phyloP scores from a whole-genome alignment of 2,113 vertebrate species.

The Amblyornis subalaris region DNA sequence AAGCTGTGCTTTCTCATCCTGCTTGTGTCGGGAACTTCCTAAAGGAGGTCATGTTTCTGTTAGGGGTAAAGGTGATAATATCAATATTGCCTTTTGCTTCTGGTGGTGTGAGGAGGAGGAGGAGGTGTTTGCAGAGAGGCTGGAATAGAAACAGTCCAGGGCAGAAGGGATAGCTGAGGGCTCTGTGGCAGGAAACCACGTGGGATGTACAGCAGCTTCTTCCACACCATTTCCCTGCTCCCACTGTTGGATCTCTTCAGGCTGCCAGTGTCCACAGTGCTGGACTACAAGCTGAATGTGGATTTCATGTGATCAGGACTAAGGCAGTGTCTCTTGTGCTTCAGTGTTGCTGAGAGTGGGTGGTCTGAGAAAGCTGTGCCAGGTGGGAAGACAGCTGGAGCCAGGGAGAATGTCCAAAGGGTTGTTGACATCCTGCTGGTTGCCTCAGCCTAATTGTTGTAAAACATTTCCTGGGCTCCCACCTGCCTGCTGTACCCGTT shows the following conservation, averaged over 20 bases:
- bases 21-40: not conserved
- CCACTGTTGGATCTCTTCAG: not conserved
- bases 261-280: not conserved
- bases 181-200: not conserved
- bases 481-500: conserved; percentile 1
- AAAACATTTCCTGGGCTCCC: not conserved
- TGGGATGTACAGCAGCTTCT: not conserved
- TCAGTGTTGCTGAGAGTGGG: not conserved
- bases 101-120: not conserved
- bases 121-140: not conserved
- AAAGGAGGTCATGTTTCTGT: not conserved
- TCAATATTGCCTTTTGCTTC: not conserved
- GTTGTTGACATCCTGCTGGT: not conserved
- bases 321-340: not conserved
- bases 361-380: not conserved
- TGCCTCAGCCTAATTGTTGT: not conserved
- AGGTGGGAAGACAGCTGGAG: not conserved
- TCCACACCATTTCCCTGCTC: not conserved
- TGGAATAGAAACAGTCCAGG: not conserved
- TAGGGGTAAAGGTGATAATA: not conserved
- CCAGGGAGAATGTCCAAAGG: not conserved
- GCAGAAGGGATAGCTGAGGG: not conserved
- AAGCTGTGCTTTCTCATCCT: not conserved
- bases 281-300: not conserved
- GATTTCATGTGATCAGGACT: not conserved